These are phyloP conservation scores for Conchocele bisecta DNA, from an alignment of 2,888 invertebrate genomes.

Conservation along the genomic window DNA sequence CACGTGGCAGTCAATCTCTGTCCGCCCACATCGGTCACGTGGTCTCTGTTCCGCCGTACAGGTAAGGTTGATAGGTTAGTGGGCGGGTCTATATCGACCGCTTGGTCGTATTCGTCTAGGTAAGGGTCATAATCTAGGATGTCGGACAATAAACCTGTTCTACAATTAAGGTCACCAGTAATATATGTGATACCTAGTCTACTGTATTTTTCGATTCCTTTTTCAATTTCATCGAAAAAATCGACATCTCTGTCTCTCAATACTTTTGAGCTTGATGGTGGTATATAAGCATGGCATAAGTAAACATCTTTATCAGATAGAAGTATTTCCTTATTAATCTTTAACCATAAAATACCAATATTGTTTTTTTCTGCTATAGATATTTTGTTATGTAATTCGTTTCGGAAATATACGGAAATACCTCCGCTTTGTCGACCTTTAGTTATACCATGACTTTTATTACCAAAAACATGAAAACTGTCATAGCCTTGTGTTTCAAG, in stretches of 20 bases:
- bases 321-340: background rate
- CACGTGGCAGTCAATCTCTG: too few species aligned
- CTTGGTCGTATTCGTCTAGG: too few species aligned
- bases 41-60: too few species aligned
- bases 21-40: too few species aligned
- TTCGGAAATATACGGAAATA: constrained; percentile 5
- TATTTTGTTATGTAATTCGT: background rate
- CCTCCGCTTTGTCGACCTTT: constrained; percentile 6
- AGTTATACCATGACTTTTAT: background rate
- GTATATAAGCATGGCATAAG: background rate
- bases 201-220: background rate
- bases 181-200: background rate
- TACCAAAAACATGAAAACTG: background rate
- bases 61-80: too few species aligned
- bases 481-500: background rate
- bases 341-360: constrained; percentile 3
- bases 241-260: constrained; percentile 4
- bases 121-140: background rate
- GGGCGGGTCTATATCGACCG: too few species aligned
- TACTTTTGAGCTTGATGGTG: background rate
- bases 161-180: constrained; percentile 6
- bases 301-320: constrained; percentile 2
- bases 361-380: background rate
- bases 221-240: constrained; percentile 16
- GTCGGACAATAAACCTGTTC: background rate